Evolutionary conservation across 1,140 invertebrate species (phyloP).

Genomic region (Orchesella cincta): DNA sequence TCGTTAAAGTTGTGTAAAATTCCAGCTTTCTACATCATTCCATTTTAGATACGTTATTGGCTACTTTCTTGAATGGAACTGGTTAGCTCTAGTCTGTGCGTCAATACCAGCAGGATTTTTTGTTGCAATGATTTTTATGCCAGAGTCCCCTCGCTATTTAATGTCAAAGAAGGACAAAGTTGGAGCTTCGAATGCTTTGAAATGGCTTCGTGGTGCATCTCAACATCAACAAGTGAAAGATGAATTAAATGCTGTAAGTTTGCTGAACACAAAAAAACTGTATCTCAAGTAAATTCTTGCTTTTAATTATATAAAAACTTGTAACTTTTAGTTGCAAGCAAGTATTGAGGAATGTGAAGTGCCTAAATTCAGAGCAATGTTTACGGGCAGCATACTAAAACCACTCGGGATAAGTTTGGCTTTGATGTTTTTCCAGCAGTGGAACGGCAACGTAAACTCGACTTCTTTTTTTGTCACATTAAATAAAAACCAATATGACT

Average conservation of each 20-base stretch:
- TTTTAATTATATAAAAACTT: background rate
- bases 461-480: too few species aligned
- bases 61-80: conserved; percentile 26
- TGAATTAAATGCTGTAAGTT: conserved; percentile 57
- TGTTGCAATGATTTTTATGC: conserved; percentile 5
- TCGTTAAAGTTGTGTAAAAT: too few species aligned
- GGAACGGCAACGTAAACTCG: conserved; percentile 20
- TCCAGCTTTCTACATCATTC: background rate
- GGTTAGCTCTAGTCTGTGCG: conserved; percentile 57
- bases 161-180: conserved; percentile 62
- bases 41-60: conserved; percentile 2
- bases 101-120: background rate
- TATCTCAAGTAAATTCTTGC: background rate
- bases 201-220: conserved; percentile 63
- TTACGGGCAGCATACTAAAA: conserved; percentile 56
- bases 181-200: conserved; percentile 62
- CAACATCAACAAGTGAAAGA: conserved; percentile 59
- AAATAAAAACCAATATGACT: too few species aligned
- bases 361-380: conserved; percentile 18
- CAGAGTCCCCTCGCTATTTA: conserved; percentile 76
- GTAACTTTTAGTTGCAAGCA: conserved; percentile 19
- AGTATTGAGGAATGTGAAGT: conserved; percentile 30
- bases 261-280: background rate
- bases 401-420: conserved; percentile 72
- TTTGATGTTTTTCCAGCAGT: conserved; percentile 81